Conservation (phyloP, 2,888 invertebrate species). For the Syritta pipiens region DNA sequence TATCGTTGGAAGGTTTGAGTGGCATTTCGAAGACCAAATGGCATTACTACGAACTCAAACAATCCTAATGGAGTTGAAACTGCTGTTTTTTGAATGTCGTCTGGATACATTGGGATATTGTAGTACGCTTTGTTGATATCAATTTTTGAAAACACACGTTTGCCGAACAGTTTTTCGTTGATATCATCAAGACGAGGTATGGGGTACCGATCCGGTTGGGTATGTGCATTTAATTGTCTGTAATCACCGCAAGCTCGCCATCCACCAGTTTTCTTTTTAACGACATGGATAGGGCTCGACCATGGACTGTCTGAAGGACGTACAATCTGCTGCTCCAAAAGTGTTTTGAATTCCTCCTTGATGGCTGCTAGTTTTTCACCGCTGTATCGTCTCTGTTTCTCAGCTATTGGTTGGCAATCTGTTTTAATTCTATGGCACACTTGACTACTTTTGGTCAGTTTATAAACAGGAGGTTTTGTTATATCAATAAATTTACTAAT, state of each 20-base stretch:
- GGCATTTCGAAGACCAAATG: no score
- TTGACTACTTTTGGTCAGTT: not conserved
- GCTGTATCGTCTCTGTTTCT: constrained; percentile 45
- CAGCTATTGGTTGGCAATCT: constrained; percentile 14
- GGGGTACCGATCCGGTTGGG: constrained; percentile 19
- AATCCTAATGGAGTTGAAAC: constrained; percentile 2
- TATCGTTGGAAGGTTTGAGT: no score
- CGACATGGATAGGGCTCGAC: constrained; percentile 6
- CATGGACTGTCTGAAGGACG: constrained; percentile 5
- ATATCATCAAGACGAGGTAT: constrained; percentile 8
- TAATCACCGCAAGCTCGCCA: constrained; percentile 6
- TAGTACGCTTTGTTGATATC: constrained; percentile 11
- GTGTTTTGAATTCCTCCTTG: not conserved
- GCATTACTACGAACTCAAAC: constrained; percentile 12
- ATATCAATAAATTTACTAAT: constrained; percentile 21
- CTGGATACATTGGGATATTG: constrained; percentile 1
- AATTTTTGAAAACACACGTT: constrained; percentile 18
- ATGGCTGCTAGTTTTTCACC: constrained; percentile 8
- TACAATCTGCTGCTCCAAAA: not conserved
- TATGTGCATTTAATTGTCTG: constrained; percentile 11
- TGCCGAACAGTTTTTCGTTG: not conserved
- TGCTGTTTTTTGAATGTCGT: constrained; percentile 13
- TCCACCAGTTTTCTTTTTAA: not conserved
- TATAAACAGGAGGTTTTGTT: not conserved
- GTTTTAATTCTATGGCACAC: constrained; percentile 21